Conservation (phyloP, 2,113 vertebrate genomes). For the Cebus imitator region DNA sequence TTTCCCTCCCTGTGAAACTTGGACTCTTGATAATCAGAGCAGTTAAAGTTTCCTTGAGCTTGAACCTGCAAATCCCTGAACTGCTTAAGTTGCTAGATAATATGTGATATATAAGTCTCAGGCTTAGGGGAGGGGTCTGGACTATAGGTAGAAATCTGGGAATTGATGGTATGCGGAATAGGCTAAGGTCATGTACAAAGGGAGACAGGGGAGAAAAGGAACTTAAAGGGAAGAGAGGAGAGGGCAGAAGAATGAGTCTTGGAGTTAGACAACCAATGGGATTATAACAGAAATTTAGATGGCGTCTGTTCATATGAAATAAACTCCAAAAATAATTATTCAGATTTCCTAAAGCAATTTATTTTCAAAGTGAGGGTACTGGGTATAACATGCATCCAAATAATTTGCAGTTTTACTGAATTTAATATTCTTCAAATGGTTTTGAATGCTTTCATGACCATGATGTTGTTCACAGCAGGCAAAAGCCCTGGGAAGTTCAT, state of each 20-base stretch:
- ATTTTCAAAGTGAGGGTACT: background rate
- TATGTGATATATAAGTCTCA: background rate
- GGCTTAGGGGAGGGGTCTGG: background rate
- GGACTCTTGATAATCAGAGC: background rate
- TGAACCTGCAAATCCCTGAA: background rate
- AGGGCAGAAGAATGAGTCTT: background rate
- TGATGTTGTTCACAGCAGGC: conserved; percentile 9
- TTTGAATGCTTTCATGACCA: background rate
- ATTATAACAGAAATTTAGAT: background rate
- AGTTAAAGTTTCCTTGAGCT: background rate
- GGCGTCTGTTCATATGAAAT: background rate
- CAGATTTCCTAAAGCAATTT: conserved; percentile 1
- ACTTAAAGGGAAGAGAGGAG: background rate
- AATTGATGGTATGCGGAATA: background rate
- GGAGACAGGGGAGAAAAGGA: background rate
- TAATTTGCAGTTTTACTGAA: conserved; percentile 16
- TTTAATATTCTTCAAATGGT: background rate
- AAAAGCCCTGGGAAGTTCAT: conserved; percentile 12
- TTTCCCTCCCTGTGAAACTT: background rate
- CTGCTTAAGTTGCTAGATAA: background rate
- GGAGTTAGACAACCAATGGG: background rate
- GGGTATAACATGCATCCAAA: background rate
- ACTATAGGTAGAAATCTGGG: background rate
- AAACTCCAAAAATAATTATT: conserved; percentile 3
- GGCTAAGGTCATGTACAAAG: background rate